Percentiles rank a stretch among this genome's conserved stretches.
phyloP scores from a whole-genome alignment of 1,140 invertebrate genomes.

The Cydia pomonella region DNA sequence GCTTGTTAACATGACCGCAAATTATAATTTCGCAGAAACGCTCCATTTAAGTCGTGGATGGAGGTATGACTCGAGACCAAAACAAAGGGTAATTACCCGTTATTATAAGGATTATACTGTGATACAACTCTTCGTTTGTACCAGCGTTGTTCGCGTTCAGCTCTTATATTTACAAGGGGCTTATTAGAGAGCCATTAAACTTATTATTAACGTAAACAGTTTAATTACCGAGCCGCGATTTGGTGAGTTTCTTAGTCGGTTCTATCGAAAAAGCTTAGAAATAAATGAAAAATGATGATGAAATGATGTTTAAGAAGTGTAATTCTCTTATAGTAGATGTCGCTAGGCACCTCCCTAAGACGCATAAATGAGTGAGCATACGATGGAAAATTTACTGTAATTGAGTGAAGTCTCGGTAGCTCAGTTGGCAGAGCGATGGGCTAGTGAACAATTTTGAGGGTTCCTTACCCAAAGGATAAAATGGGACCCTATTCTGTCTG shows the following conservation, averaged over 20 bases:
- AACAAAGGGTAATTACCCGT: constrained; percentile 53
- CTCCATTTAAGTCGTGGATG: constrained; percentile 30
- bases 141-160: constrained; percentile 43
- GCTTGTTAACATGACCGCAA: constrained; percentile 30
- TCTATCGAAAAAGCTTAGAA: no score
- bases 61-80: constrained; percentile 26
- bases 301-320: no score
- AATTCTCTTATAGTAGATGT: no score
- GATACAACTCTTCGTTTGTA: constrained; percentile 47
- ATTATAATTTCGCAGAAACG: constrained; percentile 36
- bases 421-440: no score
- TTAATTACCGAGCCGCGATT: constrained; percentile 53
- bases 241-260: constrained; percentile 40
- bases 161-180: constrained; percentile 52
- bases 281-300: no score
- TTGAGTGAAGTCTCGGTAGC: no score
- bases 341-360: no score
- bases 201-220: constrained; percentile 52
- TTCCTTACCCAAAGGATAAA: no score
- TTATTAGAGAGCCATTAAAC: constrained; percentile 61
- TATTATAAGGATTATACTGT: constrained; percentile 49
- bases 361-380: no score
- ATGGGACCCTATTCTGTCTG: no score
- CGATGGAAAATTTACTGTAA: no score
- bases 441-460: no score